phyloP scores from a whole-genome alignment of 2,888 invertebrate species.

The Drosophila ezoana region DNA sequence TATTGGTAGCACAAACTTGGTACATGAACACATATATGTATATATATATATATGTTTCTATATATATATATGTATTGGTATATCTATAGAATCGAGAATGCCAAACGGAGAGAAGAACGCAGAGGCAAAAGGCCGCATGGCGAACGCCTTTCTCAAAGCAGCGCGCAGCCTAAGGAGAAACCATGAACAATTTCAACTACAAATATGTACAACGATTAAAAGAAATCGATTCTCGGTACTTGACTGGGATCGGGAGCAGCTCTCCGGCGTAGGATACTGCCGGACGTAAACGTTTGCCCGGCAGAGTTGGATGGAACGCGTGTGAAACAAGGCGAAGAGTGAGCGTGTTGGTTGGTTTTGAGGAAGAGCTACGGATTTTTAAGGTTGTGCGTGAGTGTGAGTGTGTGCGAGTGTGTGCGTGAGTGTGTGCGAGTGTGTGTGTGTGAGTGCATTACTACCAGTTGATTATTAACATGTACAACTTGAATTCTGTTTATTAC shows the following conservation, averaged over 20 bases:
- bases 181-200: constrained; percentile 62
- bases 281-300: background rate
- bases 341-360: background rate
- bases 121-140: constrained; percentile 25
- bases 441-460: constrained; percentile 6
- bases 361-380: background rate
- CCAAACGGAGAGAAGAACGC: constrained; percentile 35
- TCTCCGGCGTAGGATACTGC: constrained; percentile 11
- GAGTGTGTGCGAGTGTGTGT: background rate
- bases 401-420: background rate
- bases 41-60: constrained; percentile 2
- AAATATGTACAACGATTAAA: constrained; percentile 63
- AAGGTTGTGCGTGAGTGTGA: background rate
- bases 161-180: constrained; percentile 49
- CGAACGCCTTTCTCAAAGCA: constrained; percentile 15
- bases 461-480: constrained; percentile 35
- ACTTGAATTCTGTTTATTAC: constrained; percentile 41
- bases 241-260: constrained; percentile 18
- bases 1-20: constrained; percentile 45
- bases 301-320: background rate
- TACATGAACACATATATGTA: constrained; percentile 17
- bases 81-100: constrained; percentile 47
- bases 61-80: constrained; percentile 18
- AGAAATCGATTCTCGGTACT: constrained; percentile 29
- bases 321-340: background rate